These are phyloP conservation scores for Crypturellus tataupa DNA, from an alignment of 2,797 vertebrate species.

Conservation along the genomic window DNA sequence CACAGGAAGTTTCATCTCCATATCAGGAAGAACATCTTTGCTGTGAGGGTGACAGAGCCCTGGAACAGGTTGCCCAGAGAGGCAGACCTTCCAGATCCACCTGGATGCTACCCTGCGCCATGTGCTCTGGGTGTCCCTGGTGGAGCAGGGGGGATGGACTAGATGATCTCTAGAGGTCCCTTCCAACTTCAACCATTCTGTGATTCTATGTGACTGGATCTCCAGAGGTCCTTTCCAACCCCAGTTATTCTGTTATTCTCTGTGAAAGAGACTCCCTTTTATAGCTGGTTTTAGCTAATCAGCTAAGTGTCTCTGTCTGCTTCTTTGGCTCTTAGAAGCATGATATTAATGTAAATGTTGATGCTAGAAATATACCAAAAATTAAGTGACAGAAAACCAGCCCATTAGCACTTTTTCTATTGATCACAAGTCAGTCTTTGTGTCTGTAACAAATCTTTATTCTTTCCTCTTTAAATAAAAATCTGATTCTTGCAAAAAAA, in stretches of 20 bases:
- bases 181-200: no score
- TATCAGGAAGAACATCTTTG: no score
- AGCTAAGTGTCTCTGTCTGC: neutral
- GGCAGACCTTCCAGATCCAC: no score
- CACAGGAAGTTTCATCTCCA: no score
- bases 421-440: slow-evolving; percentile 1
- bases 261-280: neutral
- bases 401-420: slow-evolving; percentile 11
- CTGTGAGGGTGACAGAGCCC: no score
- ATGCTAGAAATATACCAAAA: neutral
- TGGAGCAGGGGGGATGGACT: no score
- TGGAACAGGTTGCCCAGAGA: no score
- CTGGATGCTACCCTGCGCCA: no score
- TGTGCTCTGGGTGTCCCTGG: no score
- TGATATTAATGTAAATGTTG: neutral
- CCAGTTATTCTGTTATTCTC: neutral
- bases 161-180: no score
- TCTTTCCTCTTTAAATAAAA: neutral
- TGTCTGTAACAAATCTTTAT: neutral
- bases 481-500: neutral
- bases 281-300: neutral
- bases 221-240: neutral
- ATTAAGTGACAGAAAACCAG: neutral
- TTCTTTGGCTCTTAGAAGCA: neutral
- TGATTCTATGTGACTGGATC: neutral